Percentiles rank a stretch among this genome's conserved stretches.
These are phyloP conservation scores for Lithophane socia DNA, from an alignment of 2,888 invertebrate genomes.

Conservation along the genomic window DNA sequence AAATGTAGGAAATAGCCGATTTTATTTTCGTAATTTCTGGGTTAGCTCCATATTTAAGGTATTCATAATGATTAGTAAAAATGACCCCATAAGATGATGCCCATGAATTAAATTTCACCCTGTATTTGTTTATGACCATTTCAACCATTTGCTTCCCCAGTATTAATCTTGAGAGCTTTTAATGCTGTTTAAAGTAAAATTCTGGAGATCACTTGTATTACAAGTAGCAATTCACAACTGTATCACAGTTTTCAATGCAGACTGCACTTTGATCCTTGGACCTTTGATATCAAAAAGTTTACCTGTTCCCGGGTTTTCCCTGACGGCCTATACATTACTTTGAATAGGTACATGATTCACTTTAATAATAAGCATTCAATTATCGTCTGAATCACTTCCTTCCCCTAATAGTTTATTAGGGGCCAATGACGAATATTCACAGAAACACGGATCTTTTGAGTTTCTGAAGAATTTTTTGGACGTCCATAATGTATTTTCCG, in stretches of 20 bases:
- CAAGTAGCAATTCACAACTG: too few species aligned
- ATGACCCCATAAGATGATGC: too few species aligned
- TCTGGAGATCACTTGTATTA: background rate
- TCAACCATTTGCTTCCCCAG: background rate
- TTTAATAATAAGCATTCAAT: constrained; percentile 73
- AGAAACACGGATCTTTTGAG: constrained; percentile 64
- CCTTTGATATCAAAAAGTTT: constrained; percentile 34
- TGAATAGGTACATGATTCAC: constrained; percentile 71
- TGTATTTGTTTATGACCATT: background rate
- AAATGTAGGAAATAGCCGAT: too few species aligned
- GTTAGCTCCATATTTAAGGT: too few species aligned
- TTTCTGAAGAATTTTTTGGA: constrained; percentile 43
- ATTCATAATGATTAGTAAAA: too few species aligned
- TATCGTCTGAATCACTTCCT: constrained; percentile 74
- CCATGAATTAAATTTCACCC: too few species aligned
- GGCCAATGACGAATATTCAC: constrained; percentile 72
- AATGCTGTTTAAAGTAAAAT: background rate
- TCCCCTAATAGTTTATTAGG: constrained; percentile 68
- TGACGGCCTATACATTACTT: constrained; percentile 66
- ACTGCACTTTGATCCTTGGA: constrained; percentile 24
- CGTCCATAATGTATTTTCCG: constrained; percentile 33
- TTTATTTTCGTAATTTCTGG: too few species aligned
- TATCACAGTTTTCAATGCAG: constrained; percentile 1
- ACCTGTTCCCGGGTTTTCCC: constrained; percentile 71
- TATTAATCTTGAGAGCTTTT: background rate